Conservation (phyloP, 2,113 vertebrate species). For the Passerina amoena region DNA sequence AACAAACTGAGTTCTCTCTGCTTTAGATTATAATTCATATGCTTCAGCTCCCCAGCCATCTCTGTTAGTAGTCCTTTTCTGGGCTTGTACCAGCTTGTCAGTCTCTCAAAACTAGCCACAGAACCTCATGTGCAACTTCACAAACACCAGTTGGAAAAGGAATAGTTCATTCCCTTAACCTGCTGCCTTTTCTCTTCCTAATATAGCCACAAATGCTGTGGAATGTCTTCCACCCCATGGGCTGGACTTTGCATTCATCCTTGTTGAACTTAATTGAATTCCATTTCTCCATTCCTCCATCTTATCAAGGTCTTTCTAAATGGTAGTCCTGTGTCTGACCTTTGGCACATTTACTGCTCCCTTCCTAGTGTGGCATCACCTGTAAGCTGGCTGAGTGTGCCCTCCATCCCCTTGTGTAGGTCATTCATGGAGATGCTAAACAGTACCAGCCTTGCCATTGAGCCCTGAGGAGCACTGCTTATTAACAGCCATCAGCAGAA, state of each 20-base stretch:
- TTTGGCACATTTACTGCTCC: background rate
- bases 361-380: background rate
- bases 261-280: background rate
- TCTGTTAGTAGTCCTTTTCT: background rate
- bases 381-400: background rate
- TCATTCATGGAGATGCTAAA: background rate
- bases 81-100: background rate
- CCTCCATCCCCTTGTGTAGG: background rate
- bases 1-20: background rate
- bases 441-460: background rate
- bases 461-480: background rate
- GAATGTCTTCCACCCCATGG: background rate
- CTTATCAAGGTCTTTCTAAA: background rate
- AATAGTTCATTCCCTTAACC: background rate
- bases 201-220: background rate
- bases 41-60: background rate
- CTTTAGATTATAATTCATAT: background rate
- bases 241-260: background rate
- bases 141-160: background rate
- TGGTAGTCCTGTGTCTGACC: background rate
- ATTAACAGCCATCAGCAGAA: background rate
- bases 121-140: background rate
- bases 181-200: background rate
- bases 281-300: background rate
- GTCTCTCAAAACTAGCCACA: background rate